Conservation (phyloP, 2,888 invertebrate genomes). For the Apantesis nais region DNA sequence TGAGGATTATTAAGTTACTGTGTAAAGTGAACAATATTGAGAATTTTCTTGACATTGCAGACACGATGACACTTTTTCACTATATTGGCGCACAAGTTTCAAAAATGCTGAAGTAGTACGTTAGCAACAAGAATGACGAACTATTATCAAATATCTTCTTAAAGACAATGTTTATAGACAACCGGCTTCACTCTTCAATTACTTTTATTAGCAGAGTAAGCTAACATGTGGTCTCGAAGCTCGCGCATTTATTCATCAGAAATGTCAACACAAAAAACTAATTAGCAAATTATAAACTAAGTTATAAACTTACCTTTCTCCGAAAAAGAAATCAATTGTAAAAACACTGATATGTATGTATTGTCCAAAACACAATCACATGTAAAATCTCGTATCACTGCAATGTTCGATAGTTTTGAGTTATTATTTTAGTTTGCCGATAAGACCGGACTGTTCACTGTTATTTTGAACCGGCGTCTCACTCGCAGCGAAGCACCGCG, state of each 20-base stretch:
- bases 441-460: constrained; percentile 70
- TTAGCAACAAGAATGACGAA: background rate
- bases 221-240: background rate
- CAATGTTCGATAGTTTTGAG: constrained; percentile 58
- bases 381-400: constrained; percentile 58
- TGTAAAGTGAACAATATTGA: background rate
- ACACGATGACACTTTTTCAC: background rate
- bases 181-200: background rate
- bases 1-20: background rate
- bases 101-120: background rate
- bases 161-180: background rate
- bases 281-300: constrained; percentile 5
- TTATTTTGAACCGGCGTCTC: constrained; percentile 76
- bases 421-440: constrained; percentile 70
- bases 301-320: constrained; percentile 42
- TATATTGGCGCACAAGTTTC: background rate
- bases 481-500: constrained; percentile 77
- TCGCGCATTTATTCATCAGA: background rate
- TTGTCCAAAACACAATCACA: constrained; percentile 57
- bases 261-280: background rate
- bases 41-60: background rate
- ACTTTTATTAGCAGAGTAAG: background rate
- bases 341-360: constrained; percentile 32
- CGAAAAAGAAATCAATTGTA: constrained; percentile 18
- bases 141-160: background rate